These are phyloP conservation scores for Sebastes schlegelii DNA, from an alignment of 2,113 vertebrate species.

Conservation along the genomic window DNA sequence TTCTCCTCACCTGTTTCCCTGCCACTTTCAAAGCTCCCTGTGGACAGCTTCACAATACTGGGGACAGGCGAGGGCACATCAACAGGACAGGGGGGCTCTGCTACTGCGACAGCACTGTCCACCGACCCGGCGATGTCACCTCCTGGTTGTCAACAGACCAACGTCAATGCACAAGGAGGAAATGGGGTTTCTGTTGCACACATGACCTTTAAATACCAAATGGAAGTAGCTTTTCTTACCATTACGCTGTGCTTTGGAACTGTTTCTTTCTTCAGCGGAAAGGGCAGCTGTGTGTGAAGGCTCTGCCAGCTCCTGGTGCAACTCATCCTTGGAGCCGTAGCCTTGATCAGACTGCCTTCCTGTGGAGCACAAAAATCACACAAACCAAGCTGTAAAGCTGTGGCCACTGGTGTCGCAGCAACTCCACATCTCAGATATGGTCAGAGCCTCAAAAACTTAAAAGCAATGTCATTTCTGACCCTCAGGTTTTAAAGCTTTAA, in stretches of 20 bases:
- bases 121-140: conserved; percentile 71
- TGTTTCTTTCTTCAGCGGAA: conserved; percentile 57
- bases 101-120: conserved; percentile 78
- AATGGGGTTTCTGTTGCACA: neutral
- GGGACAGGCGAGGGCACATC: conserved; percentile 77
- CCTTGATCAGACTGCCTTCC: conserved; percentile 91
- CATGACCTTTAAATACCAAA: neutral
- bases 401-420: neutral
- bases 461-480: neutral
- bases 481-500: neutral
- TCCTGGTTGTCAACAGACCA: conserved; percentile 43
- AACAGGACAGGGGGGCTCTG: conserved; percentile 75
- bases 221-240: conserved; percentile 72
- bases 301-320: conserved; percentile 84
- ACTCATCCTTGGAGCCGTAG: conserved; percentile 93
- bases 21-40: conserved; percentile 86
- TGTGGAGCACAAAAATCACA: conserved; percentile 43
- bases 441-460: neutral
- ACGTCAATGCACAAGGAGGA: neutral
- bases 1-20: conserved; percentile 85
- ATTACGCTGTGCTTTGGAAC: conserved; percentile 61
- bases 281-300: conserved; percentile 53
- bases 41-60: conserved; percentile 93
- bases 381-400: neutral
- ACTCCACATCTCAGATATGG: neutral